These are phyloP conservation scores for Metopia argyrocephala DNA, from an alignment of 2,888 invertebrate genomes.

Conservation along the genomic window DNA sequence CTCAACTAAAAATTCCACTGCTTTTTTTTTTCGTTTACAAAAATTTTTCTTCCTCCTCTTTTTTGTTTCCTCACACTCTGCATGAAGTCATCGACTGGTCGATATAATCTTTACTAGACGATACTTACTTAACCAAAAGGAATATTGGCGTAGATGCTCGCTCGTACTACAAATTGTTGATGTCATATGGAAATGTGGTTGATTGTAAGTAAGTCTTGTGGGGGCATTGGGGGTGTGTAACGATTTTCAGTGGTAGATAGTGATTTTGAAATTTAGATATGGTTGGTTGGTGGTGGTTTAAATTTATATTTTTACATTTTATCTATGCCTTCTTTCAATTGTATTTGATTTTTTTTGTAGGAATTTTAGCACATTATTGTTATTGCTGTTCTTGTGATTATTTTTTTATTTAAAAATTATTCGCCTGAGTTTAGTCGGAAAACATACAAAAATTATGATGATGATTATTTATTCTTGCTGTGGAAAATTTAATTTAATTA, in stretches of 20 bases:
- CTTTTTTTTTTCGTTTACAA: conserved; percentile 22
- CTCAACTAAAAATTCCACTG: conserved; percentile 33
- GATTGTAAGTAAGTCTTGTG: neutral
- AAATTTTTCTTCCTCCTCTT: neutral
- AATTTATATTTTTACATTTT: neutral
- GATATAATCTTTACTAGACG: neutral
- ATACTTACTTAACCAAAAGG: neutral
- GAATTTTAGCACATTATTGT: conserved; percentile 47
- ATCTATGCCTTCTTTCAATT: conserved; percentile 5
- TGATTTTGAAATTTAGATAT: neutral
- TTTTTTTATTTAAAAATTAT: conserved; percentile 35
- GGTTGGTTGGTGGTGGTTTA: conserved; percentile 6
- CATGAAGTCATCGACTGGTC: neutral
- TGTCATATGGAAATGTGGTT: conserved; percentile 49
- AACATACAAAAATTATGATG: no score
- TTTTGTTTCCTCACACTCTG: neutral
- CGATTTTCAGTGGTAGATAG: neutral
- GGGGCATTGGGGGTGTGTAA: neutral
- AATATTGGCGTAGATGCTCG: neutral
- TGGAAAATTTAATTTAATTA: conserved; percentile 46
- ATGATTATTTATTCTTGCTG: conserved; percentile 15
- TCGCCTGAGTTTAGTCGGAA: no score
- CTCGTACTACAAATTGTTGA: conserved; percentile 45
- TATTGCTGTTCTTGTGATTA: conserved; percentile 30
- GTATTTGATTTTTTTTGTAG: conserved; percentile 49